phyloP scores from a whole-genome alignment of 2,113 vertebrate genomes.

The Rallus limicola region DNA sequence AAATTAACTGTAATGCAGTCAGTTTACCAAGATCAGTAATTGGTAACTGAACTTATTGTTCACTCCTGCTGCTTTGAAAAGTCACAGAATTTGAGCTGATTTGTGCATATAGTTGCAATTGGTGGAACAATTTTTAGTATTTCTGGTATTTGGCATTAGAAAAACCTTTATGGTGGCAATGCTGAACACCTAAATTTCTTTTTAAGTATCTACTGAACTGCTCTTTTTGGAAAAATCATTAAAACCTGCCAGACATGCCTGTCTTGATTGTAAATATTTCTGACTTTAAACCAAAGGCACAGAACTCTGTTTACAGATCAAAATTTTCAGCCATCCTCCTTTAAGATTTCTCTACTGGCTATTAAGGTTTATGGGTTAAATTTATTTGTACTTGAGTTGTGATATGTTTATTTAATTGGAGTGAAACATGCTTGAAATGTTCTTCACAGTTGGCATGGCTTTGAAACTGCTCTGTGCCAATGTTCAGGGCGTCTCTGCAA shows the following conservation, averaged over 20 bases:
- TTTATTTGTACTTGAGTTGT: not conserved
- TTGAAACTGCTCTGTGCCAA: not conserved
- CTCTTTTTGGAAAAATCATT: not conserved
- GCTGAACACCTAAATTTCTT: not conserved
- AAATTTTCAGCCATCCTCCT: not conserved
- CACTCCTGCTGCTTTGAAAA: not conserved
- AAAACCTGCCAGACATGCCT: not conserved
- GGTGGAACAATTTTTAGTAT: not conserved
- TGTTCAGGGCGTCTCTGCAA: not conserved
- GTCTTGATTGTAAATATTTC: not conserved
- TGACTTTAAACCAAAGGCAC: not conserved
- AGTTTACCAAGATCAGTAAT: not conserved
- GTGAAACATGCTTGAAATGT: not conserved
- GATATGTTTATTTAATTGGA: not conserved
- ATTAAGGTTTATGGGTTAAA: not conserved
- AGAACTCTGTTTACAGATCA: not conserved
- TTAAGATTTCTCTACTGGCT: not conserved
- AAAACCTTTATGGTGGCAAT: not conserved
- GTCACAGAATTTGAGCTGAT: not conserved
- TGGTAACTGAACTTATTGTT: not conserved
- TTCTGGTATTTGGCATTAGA: not conserved
- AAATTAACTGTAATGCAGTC: not conserved
- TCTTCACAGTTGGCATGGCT: not conserved
- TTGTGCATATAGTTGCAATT: not conserved
- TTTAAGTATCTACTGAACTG: not conserved